Evolutionary conservation across 2,888 invertebrate species (phyloP).

Genomic region (Thumatha senex): DNA sequence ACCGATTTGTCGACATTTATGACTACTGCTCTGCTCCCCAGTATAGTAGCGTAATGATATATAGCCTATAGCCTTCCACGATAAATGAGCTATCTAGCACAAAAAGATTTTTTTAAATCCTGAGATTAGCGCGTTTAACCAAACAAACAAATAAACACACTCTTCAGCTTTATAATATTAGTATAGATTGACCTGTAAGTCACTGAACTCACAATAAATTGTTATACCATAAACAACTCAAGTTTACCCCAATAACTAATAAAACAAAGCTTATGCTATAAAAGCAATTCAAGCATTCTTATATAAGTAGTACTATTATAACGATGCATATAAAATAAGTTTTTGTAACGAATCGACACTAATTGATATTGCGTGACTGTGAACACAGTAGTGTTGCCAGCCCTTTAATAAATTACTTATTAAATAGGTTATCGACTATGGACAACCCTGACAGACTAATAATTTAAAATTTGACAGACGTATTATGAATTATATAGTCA

Average conservation of each 20-base stretch:
- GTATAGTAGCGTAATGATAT: too few relatives aligned
- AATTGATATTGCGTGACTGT: conserved; percentile 32
- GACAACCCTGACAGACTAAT: conserved; percentile 22
- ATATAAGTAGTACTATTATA: background rate
- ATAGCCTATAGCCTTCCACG: too few relatives aligned
- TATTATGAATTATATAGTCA: conserved; percentile 12
- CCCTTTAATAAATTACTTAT: conserved; percentile 28
- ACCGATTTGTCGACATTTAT: too few relatives aligned
- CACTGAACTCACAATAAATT: background rate
- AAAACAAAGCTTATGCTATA: background rate
- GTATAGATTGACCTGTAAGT: too few relatives aligned
- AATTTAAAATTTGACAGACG: conserved; percentile 22
- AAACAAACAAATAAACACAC: too few relatives aligned
- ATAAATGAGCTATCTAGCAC: too few relatives aligned
- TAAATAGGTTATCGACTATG: conserved; percentile 27
- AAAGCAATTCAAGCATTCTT: background rate
- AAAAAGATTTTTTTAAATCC: too few relatives aligned
- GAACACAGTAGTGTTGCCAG: conserved; percentile 22
- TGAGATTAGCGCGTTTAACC: too few relatives aligned
- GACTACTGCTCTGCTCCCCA: too few relatives aligned
- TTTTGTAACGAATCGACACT: conserved; percentile 21
- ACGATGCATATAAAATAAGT: conserved; percentile 6
- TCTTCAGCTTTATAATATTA: too few relatives aligned
- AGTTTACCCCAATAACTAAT: background rate
- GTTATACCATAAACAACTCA: background rate